These are phyloP conservation scores for Tadarida brasiliensis DNA, from an alignment of 2,797 vertebrate species.

Conservation along the genomic window DNA sequence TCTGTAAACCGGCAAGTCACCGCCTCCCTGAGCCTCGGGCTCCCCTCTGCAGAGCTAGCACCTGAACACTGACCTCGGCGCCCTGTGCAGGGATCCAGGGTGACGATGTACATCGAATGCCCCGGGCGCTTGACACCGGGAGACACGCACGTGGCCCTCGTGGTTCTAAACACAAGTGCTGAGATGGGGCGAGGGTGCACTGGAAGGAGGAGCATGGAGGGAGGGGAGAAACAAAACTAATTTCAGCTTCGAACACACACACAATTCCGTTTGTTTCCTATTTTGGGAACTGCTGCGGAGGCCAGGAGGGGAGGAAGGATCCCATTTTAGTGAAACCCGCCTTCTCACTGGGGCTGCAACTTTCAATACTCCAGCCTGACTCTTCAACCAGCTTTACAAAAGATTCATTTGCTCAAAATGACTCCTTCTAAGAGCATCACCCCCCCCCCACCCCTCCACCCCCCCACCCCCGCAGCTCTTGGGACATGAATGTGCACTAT, in stretches of 20 bases:
- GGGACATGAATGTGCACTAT: constrained; percentile 14
- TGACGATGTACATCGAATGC: not conserved
- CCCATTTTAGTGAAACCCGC: constrained; percentile 78
- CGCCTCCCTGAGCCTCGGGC: not conserved
- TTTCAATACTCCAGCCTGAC: constrained; percentile 63
- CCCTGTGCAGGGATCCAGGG: not conserved
- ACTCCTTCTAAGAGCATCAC: constrained; percentile 6
- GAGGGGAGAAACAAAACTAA: constrained; percentile 79
- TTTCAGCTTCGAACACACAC: constrained; percentile 80
- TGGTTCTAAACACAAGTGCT: constrained; percentile 67
- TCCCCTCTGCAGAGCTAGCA: not conserved
- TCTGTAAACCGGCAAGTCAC: not conserved
- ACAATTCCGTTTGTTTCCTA: constrained; percentile 79
- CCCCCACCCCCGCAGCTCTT: not conserved
- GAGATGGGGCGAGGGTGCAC: constrained; percentile 57
- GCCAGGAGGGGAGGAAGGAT: constrained; percentile 78
- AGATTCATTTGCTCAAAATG: constrained; percentile 71
- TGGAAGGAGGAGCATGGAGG: constrained; percentile 49
- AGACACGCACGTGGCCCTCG: not conserved
- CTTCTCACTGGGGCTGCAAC: constrained; percentile 72
- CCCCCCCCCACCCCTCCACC: not conserved
- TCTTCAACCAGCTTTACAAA: constrained; percentile 79
- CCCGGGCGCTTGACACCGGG: constrained; percentile 59
- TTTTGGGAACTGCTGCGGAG: constrained; percentile 78
- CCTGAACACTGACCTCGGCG: not conserved